Evolutionary conservation across 1,140 invertebrate genomes (phyloP), one percentile per base, ranked within the genome.

Genomic region (Eriosoma lanigerum): DNA sequence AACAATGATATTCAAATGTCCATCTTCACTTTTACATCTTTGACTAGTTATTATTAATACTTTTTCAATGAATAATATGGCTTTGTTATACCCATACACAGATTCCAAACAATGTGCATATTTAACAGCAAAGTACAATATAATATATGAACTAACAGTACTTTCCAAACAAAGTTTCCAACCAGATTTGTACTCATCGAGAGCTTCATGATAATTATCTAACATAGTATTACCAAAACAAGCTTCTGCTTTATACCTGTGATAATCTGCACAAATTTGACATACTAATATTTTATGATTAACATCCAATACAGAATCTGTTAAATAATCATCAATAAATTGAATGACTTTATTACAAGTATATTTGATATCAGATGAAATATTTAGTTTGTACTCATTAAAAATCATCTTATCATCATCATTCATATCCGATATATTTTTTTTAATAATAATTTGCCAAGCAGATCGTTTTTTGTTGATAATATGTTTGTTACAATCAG

Each of bases 121-220:
- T 24, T 58, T 58, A 58, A 58, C 54, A 58, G 21, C 21, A 58
- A 26, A 58, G 21, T 26, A 58, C n/a, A 58, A 58, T 58, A 58
- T 21, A 24, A 56, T 56, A 21, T 9, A 6, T 9, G 8, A 0
- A 56, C 6, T 56, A 56, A 56, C 52, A 56, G 52, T 8, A 9
- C 21, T 56, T 21, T 56, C 2, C n/a, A 56, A 56, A 21, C 52
- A 21, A 24, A 56, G 52, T 24, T 21, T 21, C 52, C 52, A 56
- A 21, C 52, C 52, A 56, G 52, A 56, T 56, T 56, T 56, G 9
- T 21, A 56, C n/a, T 56, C 52, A 21, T 9, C 9, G 5, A 56
- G 52, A 56, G 52, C 52, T 56, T 56, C 10, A 24, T 56, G 15
- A 56, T 56, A 24, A 56, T 56, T 56, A 56, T 8, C 5, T 19